These are phyloP conservation scores for Catostylus mosaicus DNA, from an alignment of 30 jellyfish, hydroid and myxozoan species.

Conservation along the genomic window DNA sequence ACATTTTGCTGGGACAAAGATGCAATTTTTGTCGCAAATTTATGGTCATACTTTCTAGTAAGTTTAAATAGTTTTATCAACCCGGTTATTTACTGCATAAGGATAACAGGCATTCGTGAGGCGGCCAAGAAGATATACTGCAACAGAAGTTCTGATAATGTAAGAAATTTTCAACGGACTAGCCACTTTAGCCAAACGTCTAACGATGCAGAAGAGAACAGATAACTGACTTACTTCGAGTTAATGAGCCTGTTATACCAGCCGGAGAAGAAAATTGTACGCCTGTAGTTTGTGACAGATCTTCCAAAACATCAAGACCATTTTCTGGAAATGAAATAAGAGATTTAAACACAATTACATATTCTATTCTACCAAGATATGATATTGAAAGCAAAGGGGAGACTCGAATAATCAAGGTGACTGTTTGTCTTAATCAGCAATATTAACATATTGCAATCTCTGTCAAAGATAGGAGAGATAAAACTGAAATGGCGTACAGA, in stretches of 20 bases:
- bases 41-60: conserved; percentile 15
- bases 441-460: too few relatives aligned
- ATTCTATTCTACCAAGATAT: too few relatives aligned
- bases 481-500: too few relatives aligned
- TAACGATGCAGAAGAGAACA: background rate
- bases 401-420: too few relatives aligned
- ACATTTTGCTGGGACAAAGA: conserved; percentile 11
- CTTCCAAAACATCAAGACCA: conserved; percentile 52
- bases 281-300: conserved; percentile 30
- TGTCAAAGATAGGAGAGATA: too few relatives aligned
- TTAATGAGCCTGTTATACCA: conserved; percentile 51
- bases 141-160: background rate
- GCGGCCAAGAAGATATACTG: conserved; percentile 32
- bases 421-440: too few relatives aligned
- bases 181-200: too few relatives aligned
- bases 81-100: conserved; percentile 42
- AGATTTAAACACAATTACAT: background rate
- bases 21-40: background rate
- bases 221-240: conserved; percentile 38
- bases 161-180: background rate
- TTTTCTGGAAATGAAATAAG: conserved; percentile 13
- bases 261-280: conserved; percentile 42
- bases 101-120: conserved; percentile 18
- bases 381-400: too few relatives aligned
- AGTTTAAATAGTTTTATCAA: conserved; percentile 29